Conservation (phyloP, 2,113 vertebrate genomes). For the Alligator sinensis region DNA sequence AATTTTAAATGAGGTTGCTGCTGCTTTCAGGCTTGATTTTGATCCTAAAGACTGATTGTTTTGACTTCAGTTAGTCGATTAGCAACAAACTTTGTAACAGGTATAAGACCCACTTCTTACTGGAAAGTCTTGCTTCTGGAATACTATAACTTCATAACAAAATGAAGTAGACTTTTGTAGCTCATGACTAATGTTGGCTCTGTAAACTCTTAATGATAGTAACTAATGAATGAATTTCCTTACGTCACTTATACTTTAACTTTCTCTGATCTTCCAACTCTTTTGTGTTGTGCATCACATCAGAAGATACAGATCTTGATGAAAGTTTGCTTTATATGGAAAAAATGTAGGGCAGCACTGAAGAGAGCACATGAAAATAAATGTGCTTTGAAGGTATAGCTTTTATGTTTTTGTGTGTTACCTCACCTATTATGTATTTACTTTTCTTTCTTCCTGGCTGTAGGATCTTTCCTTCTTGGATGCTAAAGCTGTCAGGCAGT, state of each 20-base stretch:
- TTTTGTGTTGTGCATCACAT: neutral
- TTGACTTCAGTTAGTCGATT: neutral
- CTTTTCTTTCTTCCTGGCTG: neutral
- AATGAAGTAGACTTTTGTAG: neutral
- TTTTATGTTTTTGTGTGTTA: neutral
- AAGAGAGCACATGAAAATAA: neutral
- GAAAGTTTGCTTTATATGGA: neutral
- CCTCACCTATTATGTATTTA: accelerated
- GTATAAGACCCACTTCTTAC: neutral
- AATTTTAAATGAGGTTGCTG: neutral
- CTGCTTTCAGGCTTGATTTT: neutral
- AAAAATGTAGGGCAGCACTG: neutral
- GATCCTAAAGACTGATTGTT: neutral
- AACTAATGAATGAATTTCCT: too few relatives aligned
- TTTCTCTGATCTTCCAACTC: neutral
- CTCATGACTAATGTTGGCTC: neutral
- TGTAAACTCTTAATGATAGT: neutral
- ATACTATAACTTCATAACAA: neutral
- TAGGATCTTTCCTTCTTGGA: neutral
- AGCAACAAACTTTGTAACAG: neutral
- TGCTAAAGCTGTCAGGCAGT: neutral
- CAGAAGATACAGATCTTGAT: neutral
- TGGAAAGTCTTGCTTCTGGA: neutral
- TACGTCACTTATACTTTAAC: too few relatives aligned
- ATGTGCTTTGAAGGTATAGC: neutral